phyloP scores from a whole-genome alignment of 1,140 invertebrate genomes.

The Neelides sp. region DNA sequence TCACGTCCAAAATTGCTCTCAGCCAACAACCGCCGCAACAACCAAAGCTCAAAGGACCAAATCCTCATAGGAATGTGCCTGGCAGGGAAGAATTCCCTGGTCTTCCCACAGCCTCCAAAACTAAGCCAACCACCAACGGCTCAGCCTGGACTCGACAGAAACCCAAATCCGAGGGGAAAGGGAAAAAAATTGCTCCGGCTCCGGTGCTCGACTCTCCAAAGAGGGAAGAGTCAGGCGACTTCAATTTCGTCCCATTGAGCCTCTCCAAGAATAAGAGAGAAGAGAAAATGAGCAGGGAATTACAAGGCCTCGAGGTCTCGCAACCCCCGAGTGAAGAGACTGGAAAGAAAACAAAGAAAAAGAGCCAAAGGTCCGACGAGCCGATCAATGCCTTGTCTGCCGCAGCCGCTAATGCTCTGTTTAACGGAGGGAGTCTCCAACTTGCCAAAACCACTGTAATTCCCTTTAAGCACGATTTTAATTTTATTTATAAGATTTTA shows the following conservation, averaged over 20 bases:
- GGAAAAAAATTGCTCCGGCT: slow-evolving; percentile 18
- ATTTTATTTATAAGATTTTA: no score
- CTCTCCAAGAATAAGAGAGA: slow-evolving; percentile 5
- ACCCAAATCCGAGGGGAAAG: background rate
- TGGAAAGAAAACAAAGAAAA: no score
- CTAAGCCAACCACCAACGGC: slow-evolving; percentile 2
- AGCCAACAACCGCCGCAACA: background rate
- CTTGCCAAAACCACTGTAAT: background rate
- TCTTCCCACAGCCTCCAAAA: no score
- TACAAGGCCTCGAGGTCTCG: no score
- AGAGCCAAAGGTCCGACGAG: no score
- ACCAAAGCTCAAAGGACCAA: no score
- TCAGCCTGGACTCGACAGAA: background rate
- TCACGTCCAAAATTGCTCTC: background rate
- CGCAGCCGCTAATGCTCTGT: slow-evolving; percentile 14
- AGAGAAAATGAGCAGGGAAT: no score
- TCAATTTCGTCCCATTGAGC: slow-evolving; percentile 24
- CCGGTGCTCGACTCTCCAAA: slow-evolving; percentile 6
- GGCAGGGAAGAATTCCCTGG: no score
- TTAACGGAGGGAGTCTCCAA: slow-evolving; percentile 17
- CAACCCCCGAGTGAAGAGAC: no score
- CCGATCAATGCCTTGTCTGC: no score
- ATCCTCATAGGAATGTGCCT: no score
- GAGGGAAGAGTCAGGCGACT: slow-evolving; percentile 12
- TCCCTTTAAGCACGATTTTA: no score